Conservation (phyloP, 2,797 vertebrate species). For the Premnoplex brunnescens region DNA sequence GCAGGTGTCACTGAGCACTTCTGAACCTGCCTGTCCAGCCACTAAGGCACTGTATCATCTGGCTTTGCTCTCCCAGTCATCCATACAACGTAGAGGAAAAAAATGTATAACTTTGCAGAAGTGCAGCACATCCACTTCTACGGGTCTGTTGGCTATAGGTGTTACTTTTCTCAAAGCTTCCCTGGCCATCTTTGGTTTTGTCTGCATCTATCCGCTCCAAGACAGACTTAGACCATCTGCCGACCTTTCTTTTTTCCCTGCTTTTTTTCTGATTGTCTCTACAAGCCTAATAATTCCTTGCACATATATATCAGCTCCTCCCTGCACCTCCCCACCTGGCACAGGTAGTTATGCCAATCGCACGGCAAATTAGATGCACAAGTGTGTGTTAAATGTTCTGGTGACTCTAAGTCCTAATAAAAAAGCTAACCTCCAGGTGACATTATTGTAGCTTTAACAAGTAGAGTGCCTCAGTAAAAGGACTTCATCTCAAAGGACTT, state of each 20-base stretch:
- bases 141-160: accelerated
- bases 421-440: slow-evolving; percentile 15
- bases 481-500: slow-evolving; percentile 37
- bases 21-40: not conserved
- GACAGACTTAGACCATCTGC: not conserved
- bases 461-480: not conserved
- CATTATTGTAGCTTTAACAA: slow-evolving; percentile 7
- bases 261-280: not conserved
- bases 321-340: not conserved
- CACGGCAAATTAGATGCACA: not conserved
- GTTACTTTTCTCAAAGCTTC: not conserved
- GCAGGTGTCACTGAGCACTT: not conserved
- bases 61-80: not conserved
- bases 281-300: not conserved
- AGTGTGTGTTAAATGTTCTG: not conserved
- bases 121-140: not conserved
- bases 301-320: not conserved
- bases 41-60: accelerated
- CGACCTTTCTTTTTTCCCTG: not conserved
- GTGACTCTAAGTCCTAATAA: not conserved
- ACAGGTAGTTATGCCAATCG: not conserved
- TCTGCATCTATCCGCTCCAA: not conserved
- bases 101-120: not conserved
- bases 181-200: not conserved
- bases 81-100: not conserved